Percentiles rank a stretch among this genome's conserved stretches.
These are phyloP conservation scores for Corythornis madagascariensis DNA, from an alignment of 2,113 vertebrate species.

Conservation along the genomic window DNA sequence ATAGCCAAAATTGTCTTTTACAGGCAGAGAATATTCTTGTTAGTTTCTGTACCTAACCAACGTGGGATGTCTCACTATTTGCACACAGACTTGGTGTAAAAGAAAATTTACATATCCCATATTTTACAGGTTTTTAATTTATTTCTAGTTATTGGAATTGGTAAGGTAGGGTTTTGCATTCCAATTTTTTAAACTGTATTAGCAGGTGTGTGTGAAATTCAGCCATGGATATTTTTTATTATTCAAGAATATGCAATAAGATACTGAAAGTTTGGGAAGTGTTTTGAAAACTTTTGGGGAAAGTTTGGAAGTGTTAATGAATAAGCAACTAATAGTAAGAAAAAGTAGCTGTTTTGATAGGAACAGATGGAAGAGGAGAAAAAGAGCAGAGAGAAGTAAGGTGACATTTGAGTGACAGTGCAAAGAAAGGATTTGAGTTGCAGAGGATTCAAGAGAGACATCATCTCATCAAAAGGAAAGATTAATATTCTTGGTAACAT, in stretches of 20 bases:
- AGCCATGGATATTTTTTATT: not conserved
- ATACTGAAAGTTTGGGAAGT: too few relatives aligned
- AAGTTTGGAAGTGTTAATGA: not conserved
- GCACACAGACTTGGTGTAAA: not conserved
- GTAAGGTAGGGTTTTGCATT: not conserved
- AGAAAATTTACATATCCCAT: not conserved
- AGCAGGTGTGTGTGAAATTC: not conserved
- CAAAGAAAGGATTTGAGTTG: slow-evolving; percentile 22
- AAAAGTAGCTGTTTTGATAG: not conserved
- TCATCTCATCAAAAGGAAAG: slow-evolving; percentile 1
- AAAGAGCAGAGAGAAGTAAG: slow-evolving; percentile 3
- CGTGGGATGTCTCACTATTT: not conserved
- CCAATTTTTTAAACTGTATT: not conserved
- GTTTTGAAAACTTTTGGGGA: too few relatives aligned
- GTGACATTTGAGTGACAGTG: slow-evolving; percentile 6
- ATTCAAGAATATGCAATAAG: not conserved
- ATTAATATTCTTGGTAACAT: not conserved
- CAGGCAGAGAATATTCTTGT: not conserved
- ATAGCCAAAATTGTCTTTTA: not conserved
- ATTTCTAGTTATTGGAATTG: not conserved
- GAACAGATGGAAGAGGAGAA: not conserved
- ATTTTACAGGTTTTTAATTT: not conserved
- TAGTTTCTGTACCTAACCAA: not conserved
- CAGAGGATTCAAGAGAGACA: not conserved
- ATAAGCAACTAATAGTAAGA: not conserved